These are phyloP conservation scores for Labrus mixtus DNA, from an alignment of 2,113 vertebrate species.

Conservation along the genomic window DNA sequence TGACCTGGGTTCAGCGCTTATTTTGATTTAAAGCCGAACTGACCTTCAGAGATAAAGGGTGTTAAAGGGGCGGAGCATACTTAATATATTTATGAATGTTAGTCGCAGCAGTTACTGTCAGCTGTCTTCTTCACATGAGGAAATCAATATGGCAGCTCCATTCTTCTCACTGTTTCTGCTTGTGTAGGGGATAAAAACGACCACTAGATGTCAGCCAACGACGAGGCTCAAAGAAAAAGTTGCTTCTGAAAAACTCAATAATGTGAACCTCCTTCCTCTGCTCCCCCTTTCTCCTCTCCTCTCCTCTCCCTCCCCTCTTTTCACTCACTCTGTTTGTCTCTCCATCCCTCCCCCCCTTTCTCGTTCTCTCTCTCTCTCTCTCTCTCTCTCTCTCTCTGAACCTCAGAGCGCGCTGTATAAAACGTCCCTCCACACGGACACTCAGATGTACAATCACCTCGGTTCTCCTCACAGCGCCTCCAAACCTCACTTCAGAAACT, in stretches of 20 bases:
- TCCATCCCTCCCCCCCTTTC: constrained; percentile 13
- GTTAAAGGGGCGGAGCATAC: too few species aligned
- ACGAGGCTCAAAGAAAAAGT: constrained; percentile 64
- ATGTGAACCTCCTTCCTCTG: constrained; percentile 37
- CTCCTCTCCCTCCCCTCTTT: constrained; percentile 6
- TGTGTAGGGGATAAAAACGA: not conserved
- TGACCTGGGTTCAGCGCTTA: too few species aligned
- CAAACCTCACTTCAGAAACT: constrained; percentile 1
- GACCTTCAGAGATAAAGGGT: too few species aligned
- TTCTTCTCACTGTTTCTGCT: constrained; percentile 1
- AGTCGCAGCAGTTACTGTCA: not conserved
- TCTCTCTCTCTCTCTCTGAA: constrained; percentile 41
- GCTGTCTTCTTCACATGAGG: not conserved
- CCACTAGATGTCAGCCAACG: constrained; percentile 74
- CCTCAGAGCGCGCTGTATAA: constrained; percentile 71
- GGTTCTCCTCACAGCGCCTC: constrained; percentile 32
- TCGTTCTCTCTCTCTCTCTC: constrained; percentile 34
- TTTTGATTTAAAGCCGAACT: too few species aligned
- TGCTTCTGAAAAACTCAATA: constrained; percentile 59
- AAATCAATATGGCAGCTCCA: not conserved
- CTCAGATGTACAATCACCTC: constrained; percentile 69
- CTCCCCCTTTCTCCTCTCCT: constrained; percentile 8
- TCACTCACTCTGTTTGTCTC: constrained; percentile 15
- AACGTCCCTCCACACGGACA: constrained; percentile 64
- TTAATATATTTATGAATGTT: not conserved